phyloP scores from a whole-genome alignment of 1,140 invertebrate genomes.

The Maniola jurtina region DNA sequence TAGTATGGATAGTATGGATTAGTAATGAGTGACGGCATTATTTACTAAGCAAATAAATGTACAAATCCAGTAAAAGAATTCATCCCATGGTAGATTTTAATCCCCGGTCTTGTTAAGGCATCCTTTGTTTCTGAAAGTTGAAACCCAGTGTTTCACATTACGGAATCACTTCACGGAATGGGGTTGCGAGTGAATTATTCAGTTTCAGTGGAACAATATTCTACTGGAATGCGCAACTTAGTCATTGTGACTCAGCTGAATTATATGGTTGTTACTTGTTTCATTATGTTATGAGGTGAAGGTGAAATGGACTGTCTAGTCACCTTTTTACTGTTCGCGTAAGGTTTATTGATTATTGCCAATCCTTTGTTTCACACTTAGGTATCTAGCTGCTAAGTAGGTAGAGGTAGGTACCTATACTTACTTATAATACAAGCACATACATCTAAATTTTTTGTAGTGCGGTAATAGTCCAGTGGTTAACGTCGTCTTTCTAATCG shows the following conservation, averaged over 20 bases:
- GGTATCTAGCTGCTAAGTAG: too few species aligned
- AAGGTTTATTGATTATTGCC: not conserved
- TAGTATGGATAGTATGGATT: too few species aligned
- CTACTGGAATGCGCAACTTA: slow-evolving; percentile 17
- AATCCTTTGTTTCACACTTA: not conserved
- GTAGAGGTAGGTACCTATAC: too few species aligned
- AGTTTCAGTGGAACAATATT: slow-evolving; percentile 23
- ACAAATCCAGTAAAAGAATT: not conserved
- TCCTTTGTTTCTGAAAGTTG: slow-evolving; percentile 29
- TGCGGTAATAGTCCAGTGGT: too few species aligned
- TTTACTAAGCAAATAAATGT: too few species aligned
- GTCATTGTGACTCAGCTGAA: slow-evolving; percentile 25
- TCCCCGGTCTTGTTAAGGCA: slow-evolving; percentile 8
- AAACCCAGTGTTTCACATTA: slow-evolving; percentile 25
- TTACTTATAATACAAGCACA: too few species aligned
- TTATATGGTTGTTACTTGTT: not conserved
- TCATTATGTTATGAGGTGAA: slow-evolving; percentile 5
- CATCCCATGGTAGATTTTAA: not conserved
- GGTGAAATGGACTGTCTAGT: slow-evolving; percentile 3
- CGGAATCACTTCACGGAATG: slow-evolving; percentile 26
- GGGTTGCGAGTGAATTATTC: slow-evolving; percentile 29
- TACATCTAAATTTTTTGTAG: too few species aligned
- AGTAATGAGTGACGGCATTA: too few species aligned
- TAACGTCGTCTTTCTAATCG: too few species aligned
- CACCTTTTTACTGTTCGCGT: not conserved